Base-by-base conservation (phyloP, 1,140 invertebrate species). In the Drosophila pseudoananassae region DNA sequence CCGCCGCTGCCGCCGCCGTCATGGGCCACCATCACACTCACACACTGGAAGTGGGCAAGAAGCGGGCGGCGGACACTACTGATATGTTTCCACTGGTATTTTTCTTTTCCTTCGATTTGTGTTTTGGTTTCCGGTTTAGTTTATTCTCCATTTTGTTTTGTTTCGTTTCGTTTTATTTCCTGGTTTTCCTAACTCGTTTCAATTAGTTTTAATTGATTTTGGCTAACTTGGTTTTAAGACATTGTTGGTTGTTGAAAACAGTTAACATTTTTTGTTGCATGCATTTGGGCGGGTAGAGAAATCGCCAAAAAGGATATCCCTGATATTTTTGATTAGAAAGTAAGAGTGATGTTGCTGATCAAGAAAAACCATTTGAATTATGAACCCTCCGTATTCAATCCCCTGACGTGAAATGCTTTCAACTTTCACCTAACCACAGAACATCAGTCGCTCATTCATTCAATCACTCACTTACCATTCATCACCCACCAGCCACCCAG, bases 81-180 rank as follows among this genome's bases (percentile, higher is more conserved):
- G 96, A 97, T 94, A 94, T 97, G 94, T 95, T 97, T 80, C 91
- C 90, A 95, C 96, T 97, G 96, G 96, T 97, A 97, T 96, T 91
- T 90, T 64, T 75, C 40, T 61, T 69, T 78, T 68, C 55, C 29
- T 66, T 68, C 64, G 17, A 29, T 25, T 54, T 52, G 55, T 57
- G 46, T 33, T 64, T 46, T 20, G 43, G 43, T 46, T 47, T 74
- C 77, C 15, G 27, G 27, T 52, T 72, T 54, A 46, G 43, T 73
- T 79, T 65, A 58, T 17, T 43, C 14, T 40, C 33, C 10, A 12
- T 60, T 75, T 75, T 50, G 55, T 49, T 47, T 51, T 59, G 20
- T 20, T 20, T 31, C 51, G 51, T 76, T 74, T 55, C 9, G 33
- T 45, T 55, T 64, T 49, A 17, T 63, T 50, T 14, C 15, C 66